Base-by-base conservation (phyloP, 2,797 vertebrate genomes). In the Staurois parvus region DNA sequence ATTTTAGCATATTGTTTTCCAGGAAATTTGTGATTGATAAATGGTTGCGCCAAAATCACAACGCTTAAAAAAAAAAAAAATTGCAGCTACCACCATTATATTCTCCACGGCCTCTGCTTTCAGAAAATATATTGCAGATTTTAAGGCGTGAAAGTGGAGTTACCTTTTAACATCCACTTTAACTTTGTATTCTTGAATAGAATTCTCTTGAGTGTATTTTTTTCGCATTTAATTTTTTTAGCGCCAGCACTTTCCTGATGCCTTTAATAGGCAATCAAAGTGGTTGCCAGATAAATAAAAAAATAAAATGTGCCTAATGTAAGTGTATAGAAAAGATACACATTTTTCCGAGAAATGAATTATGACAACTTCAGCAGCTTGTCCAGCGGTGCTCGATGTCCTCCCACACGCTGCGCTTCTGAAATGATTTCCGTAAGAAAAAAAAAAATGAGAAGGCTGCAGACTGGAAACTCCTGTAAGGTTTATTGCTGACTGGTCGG, bases 341-440 rank as follows among this genome's bases (percentile, higher is more conserved):
- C 9, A 37, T 37, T 72, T 81, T 77, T 29, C 29, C 29, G 79
- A 52, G 26, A 85, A 64, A 76, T 86, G 17, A 75, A 70, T 81
- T 76, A 24, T 62, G 56, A 72, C 29, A 4, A 26, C 15, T 84
- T 76, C 73, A 69, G 40, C 64, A 26, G 24, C 21, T 34, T 77
- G 72, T 81, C 72, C 52, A 19, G 37, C 21, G 32, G n/a, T 2
- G 9, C 15, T 8, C 66, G 84, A 77, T 62, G 48, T 30, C 45
- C 79, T 81, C 72, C 72, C 73, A 81, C 79, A 34, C 84, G 17
- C 26, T 72, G 66, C 70, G 10, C n/a, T 45, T 69, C 37, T 28
- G 12, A 81, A 52, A 81, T 85, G 78, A 59, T 26, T 85, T 34
- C 2, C 17, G 40, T 4, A 7, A 5, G 5, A 11, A 37, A 83